phyloP scores from a whole-genome alignment of 1,140 invertebrate species.

The Listronotus oregonensis region DNA sequence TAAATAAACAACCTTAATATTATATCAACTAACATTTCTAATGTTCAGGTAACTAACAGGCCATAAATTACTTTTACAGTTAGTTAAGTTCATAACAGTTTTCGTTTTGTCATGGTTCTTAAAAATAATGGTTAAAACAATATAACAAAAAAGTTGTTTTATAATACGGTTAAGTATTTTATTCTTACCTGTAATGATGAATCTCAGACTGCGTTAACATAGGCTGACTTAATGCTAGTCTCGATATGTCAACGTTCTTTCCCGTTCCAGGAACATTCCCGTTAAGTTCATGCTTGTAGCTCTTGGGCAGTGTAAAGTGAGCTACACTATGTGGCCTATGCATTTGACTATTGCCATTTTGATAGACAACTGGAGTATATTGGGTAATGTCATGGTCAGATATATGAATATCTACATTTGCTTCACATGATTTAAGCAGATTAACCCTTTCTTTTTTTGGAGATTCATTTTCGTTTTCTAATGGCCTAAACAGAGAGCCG shows the following conservation, averaged over 20 bases:
- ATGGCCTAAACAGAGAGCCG: slow-evolving; percentile 79
- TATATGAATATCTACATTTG: slow-evolving; percentile 48
- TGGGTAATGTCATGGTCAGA: slow-evolving; percentile 43
- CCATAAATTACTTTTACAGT: too few relatives aligned
- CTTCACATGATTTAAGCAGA: slow-evolving; percentile 52
- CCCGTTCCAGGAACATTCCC: slow-evolving; percentile 48
- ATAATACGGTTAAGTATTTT: too few relatives aligned
- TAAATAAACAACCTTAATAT: too few relatives aligned
- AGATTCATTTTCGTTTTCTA: slow-evolving; percentile 59
- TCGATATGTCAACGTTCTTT: slow-evolving; percentile 57
- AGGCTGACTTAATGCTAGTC: slow-evolving; percentile 69
- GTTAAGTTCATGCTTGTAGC: slow-evolving; percentile 42
- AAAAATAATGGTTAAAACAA: too few relatives aligned
- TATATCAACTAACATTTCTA: too few relatives aligned
- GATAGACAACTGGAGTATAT: slow-evolving; percentile 18
- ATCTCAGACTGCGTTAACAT: slow-evolving; percentile 57
- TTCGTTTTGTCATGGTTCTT: too few relatives aligned
- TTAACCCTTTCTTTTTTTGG: slow-evolving; percentile 51
- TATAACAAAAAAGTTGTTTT: too few relatives aligned
- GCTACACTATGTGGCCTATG: slow-evolving; percentile 61
- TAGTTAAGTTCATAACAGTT: too few relatives aligned
- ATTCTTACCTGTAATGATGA: slow-evolving; percentile 18
- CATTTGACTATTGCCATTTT: slow-evolving; percentile 39
- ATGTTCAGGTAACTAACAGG: too few relatives aligned
- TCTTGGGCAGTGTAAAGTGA: slow-evolving; percentile 54